These are phyloP conservation scores for Ruditapes philippinarum DNA, from an alignment of 1,140 invertebrate species.

Conservation along the genomic window DNA sequence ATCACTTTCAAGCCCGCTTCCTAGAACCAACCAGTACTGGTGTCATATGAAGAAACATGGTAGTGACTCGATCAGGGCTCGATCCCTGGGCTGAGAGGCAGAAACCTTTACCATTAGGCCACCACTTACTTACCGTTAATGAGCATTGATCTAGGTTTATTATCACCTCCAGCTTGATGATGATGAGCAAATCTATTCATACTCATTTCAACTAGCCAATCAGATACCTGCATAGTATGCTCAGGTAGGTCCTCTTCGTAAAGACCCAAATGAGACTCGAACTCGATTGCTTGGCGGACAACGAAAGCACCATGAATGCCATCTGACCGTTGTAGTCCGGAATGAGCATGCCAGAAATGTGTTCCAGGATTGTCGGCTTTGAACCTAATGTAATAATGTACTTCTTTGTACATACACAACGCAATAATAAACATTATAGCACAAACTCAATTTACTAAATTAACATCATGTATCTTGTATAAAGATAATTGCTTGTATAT, in stretches of 20 bases:
- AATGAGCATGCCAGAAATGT: constrained; percentile 97
- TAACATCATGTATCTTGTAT: too few relatives aligned
- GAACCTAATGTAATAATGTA: too few relatives aligned
- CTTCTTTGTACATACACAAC: too few relatives aligned
- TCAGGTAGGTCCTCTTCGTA: constrained; percentile 79
- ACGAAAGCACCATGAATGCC: constrained; percentile 88
- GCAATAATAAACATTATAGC: too few relatives aligned
- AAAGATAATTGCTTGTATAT: too few relatives aligned
- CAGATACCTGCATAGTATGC: constrained; percentile 76
- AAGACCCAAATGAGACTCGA: constrained; percentile 70
- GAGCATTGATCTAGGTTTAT: constrained; percentile 85
- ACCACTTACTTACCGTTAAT: constrained; percentile 79
- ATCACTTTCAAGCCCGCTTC: too few relatives aligned
- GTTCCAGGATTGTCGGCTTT: constrained; percentile 89
- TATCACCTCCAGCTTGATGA: constrained; percentile 74
- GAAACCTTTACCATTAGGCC: too few relatives aligned
- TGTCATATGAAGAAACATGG: too few relatives aligned
- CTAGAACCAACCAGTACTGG: too few relatives aligned
- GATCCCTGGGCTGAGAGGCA: too few relatives aligned
- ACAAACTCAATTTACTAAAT: too few relatives aligned
- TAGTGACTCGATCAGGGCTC: too few relatives aligned
- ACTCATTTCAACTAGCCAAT: constrained; percentile 75
- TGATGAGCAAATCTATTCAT: constrained; percentile 72
- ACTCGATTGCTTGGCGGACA: constrained; percentile 67
- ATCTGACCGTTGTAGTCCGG: constrained; percentile 93